Evolutionary conservation across 30 jellyfish, hydroid and myxozoan genomes (phyloP), one percentile per base, ranked within the genome.

Genomic region (Mastigias papua): DNA sequence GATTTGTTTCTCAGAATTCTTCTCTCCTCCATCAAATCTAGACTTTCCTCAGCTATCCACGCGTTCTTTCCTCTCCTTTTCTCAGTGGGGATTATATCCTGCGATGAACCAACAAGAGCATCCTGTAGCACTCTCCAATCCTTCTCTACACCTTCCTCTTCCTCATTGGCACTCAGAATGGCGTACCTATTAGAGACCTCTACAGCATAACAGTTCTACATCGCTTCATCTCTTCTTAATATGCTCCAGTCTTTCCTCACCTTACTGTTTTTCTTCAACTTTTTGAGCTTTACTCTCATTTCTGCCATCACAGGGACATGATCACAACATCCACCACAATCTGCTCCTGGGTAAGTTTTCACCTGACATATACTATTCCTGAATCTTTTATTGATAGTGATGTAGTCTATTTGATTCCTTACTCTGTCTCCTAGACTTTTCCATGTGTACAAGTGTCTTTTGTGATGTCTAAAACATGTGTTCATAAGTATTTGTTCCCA

Each of bases 1-100:
- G 86, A 34, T 25, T 26, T 42, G 7, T 48, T 48, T 48, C 46
- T 66, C 69, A 54, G 37, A n/a, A n/a, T n/a, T n/a, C n/a, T n/a
- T n/a, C 80, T 80, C 57, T 80, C 86, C 31, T 80, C 85, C 90
- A 80, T 80, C 37, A 58, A 13, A 22, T 80, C 68, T 31, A 80
- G 68, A 0, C 28, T 80, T 32, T 80, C 90, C 0, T 80, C 82
- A 22, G 90, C 32, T 64, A 62, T 62, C 69, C 85, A 58, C 32
- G 6, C 48, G 69, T 80, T 60, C 26, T 60, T 80, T 37, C 37
- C 22, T 0, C 22, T 9, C 17, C 46, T 26, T 27, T 26, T 32
- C 69, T 37, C 54, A 42, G 7, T 42, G 7, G 13, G 54, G 13
- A 42, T 42, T 42, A 42, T 42, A 4, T 42, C 13, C 54, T 42